A percentile compares a stretch with the other conserved stretches of the same genome.
phyloP scores from a whole-genome alignment of 2,797 vertebrate genomes.

The Mycteria americana region DNA sequence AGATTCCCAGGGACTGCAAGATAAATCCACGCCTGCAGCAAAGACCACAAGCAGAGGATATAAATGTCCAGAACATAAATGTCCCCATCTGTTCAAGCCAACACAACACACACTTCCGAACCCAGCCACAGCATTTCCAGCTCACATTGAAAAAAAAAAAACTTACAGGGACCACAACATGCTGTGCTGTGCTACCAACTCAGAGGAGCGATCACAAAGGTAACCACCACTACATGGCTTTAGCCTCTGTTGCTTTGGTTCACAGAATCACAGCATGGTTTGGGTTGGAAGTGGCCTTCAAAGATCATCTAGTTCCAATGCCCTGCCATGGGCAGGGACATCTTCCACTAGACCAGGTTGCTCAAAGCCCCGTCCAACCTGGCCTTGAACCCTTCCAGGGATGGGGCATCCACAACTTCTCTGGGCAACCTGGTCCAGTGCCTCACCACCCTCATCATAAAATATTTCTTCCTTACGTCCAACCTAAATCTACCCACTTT shows the following conservation, averaged over 20 bases:
- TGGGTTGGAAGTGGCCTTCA: background rate
- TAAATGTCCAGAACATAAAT: background rate
- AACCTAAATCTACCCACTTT: background rate
- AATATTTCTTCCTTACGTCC: background rate
- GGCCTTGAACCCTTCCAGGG: background rate
- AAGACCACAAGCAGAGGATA: background rate
- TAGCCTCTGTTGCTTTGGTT: background rate
- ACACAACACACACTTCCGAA: no score
- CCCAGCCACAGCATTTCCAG: background rate
- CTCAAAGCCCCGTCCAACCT: background rate
- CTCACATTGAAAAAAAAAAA: background rate
- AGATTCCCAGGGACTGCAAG: fast-evolving
- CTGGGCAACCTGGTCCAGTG: background rate
- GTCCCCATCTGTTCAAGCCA: background rate
- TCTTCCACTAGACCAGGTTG: background rate
- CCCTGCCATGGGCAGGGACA: background rate
- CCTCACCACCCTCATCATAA: background rate
- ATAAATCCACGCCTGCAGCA: background rate
- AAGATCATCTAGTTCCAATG: background rate
- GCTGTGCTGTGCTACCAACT: background rate
- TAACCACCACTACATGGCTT: fast-evolving
- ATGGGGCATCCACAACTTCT: background rate
- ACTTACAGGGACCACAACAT: no score
- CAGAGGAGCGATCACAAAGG: background rate
- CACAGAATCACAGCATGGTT: background rate